Percentiles rank a stretch among this genome's conserved stretches.
phyloP scores from a whole-genome alignment of 2,888 invertebrate species.

The Habroteleia sp. region DNA sequence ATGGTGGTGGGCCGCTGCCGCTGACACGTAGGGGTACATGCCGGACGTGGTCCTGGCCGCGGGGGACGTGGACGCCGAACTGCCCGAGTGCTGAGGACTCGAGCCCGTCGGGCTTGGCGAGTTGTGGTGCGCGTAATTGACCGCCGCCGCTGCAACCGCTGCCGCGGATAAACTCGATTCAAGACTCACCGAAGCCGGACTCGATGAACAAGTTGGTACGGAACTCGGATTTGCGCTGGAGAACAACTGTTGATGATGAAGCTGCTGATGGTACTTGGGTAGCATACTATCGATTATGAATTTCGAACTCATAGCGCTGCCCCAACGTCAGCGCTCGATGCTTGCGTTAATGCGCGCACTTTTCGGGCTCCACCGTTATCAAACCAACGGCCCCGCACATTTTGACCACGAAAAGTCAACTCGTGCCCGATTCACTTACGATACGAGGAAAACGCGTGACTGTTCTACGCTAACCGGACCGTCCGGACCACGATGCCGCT shows the following conservation, averaged over 20 bases:
- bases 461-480: slow-evolving; percentile 67
- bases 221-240: slow-evolving; percentile 88
- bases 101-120: slow-evolving; percentile 86
- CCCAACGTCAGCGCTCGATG: slow-evolving; percentile 64
- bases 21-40: slow-evolving; percentile 96
- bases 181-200: slow-evolving; percentile 86
- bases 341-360: slow-evolving; percentile 72
- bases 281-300: slow-evolving; percentile 99
- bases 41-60: slow-evolving; percentile 85
- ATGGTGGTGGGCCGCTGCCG: slow-evolving; percentile 85
- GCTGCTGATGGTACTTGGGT: slow-evolving; percentile 94
- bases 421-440: slow-evolving; percentile 71
- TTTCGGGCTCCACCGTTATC: slow-evolving; percentile 81
- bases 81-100: slow-evolving; percentile 86
- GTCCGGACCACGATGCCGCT: slow-evolving; percentile 11
- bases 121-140: slow-evolving; percentile 86
- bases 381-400: slow-evolving; percentile 69
- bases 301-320: slow-evolving; percentile 92
- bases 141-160: slow-evolving; percentile 86
- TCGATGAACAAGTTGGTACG: slow-evolving; percentile 85
- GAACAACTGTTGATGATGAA: slow-evolving; percentile 86
- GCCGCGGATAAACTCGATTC: slow-evolving; percentile 85
- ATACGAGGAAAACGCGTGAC: slow-evolving; percentile 83
- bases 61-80: slow-evolving; percentile 85
- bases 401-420: slow-evolving; percentile 59